A percentile compares a stretch with the other conserved stretches of the same genome.
phyloP scores from a whole-genome alignment of 2,888 invertebrate species.

The Achlya flavicornis region DNA sequence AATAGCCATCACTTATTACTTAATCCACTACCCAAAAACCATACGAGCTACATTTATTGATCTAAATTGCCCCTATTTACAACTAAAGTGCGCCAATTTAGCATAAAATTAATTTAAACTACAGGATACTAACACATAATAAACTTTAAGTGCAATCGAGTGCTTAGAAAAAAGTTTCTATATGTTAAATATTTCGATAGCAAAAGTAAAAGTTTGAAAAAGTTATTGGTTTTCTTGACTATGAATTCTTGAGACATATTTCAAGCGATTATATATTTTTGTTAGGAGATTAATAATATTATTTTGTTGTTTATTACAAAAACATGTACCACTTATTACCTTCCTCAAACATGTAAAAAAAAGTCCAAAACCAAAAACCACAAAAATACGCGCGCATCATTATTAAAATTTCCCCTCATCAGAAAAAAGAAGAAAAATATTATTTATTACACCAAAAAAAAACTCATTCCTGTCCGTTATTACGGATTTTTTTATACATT shows the following conservation, averaged over 20 bases:
- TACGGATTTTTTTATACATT: slow-evolving; percentile 26
- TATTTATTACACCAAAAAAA: slow-evolving; percentile 13
- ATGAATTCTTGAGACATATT: no score
- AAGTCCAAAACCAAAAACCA: background rate
- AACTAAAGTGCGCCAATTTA: slow-evolving; percentile 41
- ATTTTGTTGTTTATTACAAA: no score
- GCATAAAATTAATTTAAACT: slow-evolving; percentile 44
- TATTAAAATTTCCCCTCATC: background rate
- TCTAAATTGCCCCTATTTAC: slow-evolving; percentile 40
- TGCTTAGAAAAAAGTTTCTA: background rate
- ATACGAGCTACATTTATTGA: slow-evolving; percentile 23
- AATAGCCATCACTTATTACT: slow-evolving; percentile 16
- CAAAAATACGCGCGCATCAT: background rate
- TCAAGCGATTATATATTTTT: background rate
- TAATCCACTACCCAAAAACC: slow-evolving; percentile 13
- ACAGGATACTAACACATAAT: slow-evolving; percentile 41
- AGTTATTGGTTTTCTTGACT: background rate
- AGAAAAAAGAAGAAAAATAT: slow-evolving; percentile 7
- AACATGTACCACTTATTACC: background rate
- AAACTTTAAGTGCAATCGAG: slow-evolving; percentile 22
- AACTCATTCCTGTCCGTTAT: slow-evolving; percentile 16
- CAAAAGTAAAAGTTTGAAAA: slow-evolving; percentile 2
- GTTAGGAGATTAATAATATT: no score
- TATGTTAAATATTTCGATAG: background rate
- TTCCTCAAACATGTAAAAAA: background rate